Evolutionary conservation across 2,797 vertebrate species (phyloP).

Genomic region (Petrocephalus schoutedeni): DNA sequence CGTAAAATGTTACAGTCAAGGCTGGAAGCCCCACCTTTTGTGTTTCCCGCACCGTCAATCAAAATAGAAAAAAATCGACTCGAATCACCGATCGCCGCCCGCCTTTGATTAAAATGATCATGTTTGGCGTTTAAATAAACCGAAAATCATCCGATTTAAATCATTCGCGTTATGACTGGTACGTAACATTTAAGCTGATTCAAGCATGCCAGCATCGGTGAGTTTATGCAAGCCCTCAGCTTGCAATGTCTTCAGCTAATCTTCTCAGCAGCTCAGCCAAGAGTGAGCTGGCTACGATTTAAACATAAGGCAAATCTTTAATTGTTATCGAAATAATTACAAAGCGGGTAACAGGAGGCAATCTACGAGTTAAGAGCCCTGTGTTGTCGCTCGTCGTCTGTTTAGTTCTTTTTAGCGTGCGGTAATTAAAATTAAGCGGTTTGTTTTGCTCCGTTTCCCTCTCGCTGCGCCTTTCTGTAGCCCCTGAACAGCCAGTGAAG

Average conservation of each 20-base stretch:
- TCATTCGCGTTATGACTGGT: slow-evolving; percentile 84
- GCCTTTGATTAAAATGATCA: slow-evolving; percentile 79
- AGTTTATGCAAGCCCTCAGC: slow-evolving; percentile 62
- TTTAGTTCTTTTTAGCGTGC: slow-evolving; percentile 53
- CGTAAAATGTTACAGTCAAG: slow-evolving; percentile 80
- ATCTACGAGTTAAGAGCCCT: slow-evolving; percentile 7
- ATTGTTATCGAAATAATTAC: slow-evolving; percentile 28
- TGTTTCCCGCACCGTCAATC: slow-evolving; percentile 99
- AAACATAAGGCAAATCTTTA: slow-evolving; percentile 51
- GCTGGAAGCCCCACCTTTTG: slow-evolving; percentile 90
- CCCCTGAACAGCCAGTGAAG: slow-evolving; percentile 91
- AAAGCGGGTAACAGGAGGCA: slow-evolving; percentile 27
- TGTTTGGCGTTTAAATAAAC: slow-evolving; percentile 73
- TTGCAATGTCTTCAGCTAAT: slow-evolving; percentile 53
- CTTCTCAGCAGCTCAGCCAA: slow-evolving; percentile 49
- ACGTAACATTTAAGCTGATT: slow-evolving; percentile 75
- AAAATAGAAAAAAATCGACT: slow-evolving; percentile 89
- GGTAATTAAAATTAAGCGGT: slow-evolving; percentile 57
- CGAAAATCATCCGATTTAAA: slow-evolving; percentile 64
- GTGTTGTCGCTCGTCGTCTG: slow-evolving; percentile 41
- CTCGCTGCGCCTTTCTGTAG: slow-evolving; percentile 71
- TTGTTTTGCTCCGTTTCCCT: slow-evolving; percentile 64
- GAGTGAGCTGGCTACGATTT: slow-evolving; percentile 64
- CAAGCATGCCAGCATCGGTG: slow-evolving; percentile 68
- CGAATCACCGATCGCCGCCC: slow-evolving; percentile 76